phyloP scores from a whole-genome alignment of 92 coral and sea anemone genomes.

The Epizoanthus rinbou region DNA sequence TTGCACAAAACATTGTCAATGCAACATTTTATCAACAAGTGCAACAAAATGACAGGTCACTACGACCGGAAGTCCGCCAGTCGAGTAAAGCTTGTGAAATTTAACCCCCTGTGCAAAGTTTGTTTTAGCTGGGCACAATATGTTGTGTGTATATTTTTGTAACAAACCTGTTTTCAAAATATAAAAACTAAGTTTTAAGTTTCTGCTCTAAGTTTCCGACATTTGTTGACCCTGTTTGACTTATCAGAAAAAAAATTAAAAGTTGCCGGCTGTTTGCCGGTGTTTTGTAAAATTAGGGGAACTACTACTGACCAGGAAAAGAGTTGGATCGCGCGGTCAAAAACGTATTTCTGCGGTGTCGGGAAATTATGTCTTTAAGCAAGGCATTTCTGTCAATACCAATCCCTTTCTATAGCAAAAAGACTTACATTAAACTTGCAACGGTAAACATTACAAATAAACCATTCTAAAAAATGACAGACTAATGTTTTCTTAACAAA shows the following conservation, averaged over 20 bases:
- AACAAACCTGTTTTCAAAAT: not conserved
- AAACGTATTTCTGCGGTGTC: not conserved
- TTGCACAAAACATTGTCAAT: not conserved
- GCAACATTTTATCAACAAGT: not conserved
- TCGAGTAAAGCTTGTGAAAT: not conserved
- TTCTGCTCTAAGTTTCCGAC: conserved; percentile 5
- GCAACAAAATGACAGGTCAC: not conserved
- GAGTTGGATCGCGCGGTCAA: not conserved
- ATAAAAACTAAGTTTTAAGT: not conserved
- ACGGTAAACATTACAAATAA: conserved; percentile 34
- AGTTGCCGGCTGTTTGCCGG: not conserved
- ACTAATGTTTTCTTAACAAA: conserved; percentile 21
- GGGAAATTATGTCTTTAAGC: not conserved
- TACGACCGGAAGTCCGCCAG: conserved; percentile 12
- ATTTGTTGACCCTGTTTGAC: not conserved
- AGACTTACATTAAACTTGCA: conserved; percentile 34
- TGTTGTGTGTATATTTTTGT: no score
- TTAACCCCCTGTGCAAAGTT: conserved; percentile 1
- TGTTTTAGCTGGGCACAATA: no score
- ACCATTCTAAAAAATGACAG: conserved; percentile 33
- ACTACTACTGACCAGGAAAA: conserved; percentile 4
- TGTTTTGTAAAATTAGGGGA: not conserved
- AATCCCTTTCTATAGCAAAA: conserved; percentile 32
- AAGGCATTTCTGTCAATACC: conserved; percentile 34
- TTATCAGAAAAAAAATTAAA: no score